Conservation (phyloP, 1,140 invertebrate species). For the Halyomorpha halys region DNA sequence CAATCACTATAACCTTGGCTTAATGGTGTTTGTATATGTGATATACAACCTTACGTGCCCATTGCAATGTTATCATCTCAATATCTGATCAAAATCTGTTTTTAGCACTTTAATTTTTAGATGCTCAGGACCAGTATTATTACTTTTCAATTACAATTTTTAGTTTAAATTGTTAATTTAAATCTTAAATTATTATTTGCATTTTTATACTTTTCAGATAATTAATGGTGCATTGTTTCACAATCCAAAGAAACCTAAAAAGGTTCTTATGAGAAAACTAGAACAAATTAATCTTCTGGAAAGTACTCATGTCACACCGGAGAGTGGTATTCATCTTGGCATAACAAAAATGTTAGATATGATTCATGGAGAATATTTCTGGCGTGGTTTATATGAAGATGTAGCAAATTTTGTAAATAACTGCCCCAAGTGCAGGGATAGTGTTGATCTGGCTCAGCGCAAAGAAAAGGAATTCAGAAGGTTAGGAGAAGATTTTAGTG, state of each 20-base stretch:
- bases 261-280: conserved; percentile 31
- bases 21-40: no score
- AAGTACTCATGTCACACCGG: conserved; percentile 30
- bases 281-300: conserved; percentile 31
- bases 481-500: conserved; percentile 8
- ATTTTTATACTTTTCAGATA: conserved; percentile 24
- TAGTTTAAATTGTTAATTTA: background rate
- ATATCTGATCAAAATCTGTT: no score
- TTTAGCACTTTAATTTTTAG: no score
- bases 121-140: background rate
- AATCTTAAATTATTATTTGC: no score
- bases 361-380: conserved; percentile 33
- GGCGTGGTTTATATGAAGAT: conserved; percentile 35
- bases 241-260: conserved; percentile 32
- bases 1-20: no score
- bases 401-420: conserved; percentile 33
- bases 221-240: conserved; percentile 31
- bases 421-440: conserved; percentile 33
- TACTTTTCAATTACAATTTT: background rate
- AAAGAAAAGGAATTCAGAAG: background rate
- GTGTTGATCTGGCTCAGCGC: conserved; percentile 16
- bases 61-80: no score
- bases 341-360: conserved; percentile 35
- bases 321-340: conserved; percentile 34
- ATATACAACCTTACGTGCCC: no score